Conservation (phyloP, 2,797 vertebrate genomes). For the Sebastolobus altivelis region DNA sequence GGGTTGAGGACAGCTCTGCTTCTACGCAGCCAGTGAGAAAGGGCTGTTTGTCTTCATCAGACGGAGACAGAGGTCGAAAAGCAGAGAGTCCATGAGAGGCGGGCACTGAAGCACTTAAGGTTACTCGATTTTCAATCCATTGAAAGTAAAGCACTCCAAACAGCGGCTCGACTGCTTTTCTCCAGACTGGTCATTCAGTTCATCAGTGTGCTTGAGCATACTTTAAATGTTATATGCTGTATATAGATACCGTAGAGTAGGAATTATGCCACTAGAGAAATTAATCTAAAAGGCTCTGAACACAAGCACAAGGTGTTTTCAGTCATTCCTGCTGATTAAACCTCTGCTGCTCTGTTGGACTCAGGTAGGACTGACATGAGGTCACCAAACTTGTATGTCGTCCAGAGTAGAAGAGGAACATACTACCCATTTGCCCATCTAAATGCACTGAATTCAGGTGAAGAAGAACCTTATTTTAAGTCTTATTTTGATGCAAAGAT, state of each 20-base stretch:
- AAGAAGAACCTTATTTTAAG: too few relatives aligned
- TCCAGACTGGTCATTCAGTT: constrained; percentile 4
- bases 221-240: constrained; percentile 9
- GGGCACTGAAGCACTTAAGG: constrained; percentile 49
- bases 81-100: constrained; percentile 54
- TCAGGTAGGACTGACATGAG: neutral
- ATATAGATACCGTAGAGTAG: constrained; percentile 7
- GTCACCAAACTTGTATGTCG: constrained; percentile 4
- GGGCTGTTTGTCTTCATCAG: constrained; percentile 72
- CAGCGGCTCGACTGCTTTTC: constrained; percentile 16
- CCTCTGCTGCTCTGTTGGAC: neutral
- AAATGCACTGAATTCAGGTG: too few relatives aligned
- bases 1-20: neutral
- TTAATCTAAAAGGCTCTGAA: constrained; percentile 6
- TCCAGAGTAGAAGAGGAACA: neutral
- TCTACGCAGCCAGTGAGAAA: constrained; percentile 25
- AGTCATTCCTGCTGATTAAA: neutral
- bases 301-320: constrained; percentile 10
- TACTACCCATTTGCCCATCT: too few relatives aligned
- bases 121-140: constrained; percentile 59
- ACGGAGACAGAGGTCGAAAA: constrained; percentile 54
- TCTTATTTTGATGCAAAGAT: too few relatives aligned
- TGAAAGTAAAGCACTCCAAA: constrained; percentile 45
- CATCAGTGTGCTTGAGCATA: constrained; percentile 10
- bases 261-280: constrained; percentile 7